Conservation (phyloP, 1,140 invertebrate genomes). For the Latrodectus geometricus region DNA sequence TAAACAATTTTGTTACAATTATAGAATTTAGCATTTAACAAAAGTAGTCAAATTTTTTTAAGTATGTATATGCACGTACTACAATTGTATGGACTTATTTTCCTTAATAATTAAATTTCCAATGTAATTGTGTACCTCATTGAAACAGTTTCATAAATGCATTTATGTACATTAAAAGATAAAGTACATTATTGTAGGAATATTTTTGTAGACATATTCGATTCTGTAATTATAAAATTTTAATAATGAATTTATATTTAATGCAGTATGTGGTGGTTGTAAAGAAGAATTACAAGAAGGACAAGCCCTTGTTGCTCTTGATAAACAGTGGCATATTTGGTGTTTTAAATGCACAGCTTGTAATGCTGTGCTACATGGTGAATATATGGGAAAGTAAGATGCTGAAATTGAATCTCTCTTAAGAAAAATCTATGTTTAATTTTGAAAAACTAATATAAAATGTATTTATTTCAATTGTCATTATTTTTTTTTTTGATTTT, state of each 20-base stretch:
- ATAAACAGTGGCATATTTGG: constrained; percentile 89
- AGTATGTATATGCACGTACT: too few species aligned
- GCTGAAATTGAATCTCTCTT: too few species aligned
- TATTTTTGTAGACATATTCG: not conserved
- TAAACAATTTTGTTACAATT: too few species aligned
- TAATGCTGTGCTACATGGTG: constrained; percentile 88
- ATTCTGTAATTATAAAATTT: not conserved
- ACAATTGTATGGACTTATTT: too few species aligned
- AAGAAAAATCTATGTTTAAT: too few species aligned
- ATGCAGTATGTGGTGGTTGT: constrained; percentile 83
- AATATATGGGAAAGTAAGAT: constrained; percentile 88
- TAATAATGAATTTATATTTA: not conserved
- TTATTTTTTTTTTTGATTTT: too few species aligned
- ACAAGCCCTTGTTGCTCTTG: constrained; percentile 93
- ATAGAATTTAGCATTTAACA: too few species aligned
- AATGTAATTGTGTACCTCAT: too few species aligned
- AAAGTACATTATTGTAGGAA: not conserved
- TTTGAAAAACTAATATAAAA: too few species aligned
- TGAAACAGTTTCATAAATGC: not conserved
- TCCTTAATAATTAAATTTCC: too few species aligned
- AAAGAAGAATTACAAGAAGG: constrained; percentile 90
- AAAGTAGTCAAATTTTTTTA: too few species aligned
- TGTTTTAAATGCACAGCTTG: constrained; percentile 91
- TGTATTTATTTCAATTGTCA: too few species aligned
- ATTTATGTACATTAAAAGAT: not conserved